Percentiles rank a stretch among this genome's conserved stretches.
phyloP scores from a whole-genome alignment of 2,797 vertebrate species.

The Myotis findleyi region DNA sequence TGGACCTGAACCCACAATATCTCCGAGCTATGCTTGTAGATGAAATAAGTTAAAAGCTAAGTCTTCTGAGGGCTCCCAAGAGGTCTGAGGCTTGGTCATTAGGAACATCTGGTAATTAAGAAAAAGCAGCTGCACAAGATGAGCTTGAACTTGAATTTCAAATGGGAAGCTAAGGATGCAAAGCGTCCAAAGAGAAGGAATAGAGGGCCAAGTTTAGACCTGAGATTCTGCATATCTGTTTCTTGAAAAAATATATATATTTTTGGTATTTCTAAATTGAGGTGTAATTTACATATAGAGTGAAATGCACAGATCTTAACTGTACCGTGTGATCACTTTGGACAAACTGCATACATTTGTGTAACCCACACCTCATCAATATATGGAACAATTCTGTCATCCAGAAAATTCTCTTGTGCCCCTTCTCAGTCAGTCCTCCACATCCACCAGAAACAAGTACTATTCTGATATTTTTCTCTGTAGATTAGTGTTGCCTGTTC shows the following conservation, averaged over 20 bases:
- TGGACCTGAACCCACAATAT: background rate
- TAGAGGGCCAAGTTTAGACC: background rate
- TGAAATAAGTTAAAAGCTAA: background rate
- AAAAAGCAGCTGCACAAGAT: conserved; percentile 30
- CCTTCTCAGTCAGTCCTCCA: background rate
- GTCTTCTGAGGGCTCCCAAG: background rate
- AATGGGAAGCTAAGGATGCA: background rate
- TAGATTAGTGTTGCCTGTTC: background rate
- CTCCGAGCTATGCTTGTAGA: background rate
- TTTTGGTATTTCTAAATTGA: conserved; percentile 14
- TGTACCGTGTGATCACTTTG: background rate
- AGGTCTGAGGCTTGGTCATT: conserved; percentile 6
- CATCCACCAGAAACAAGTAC: background rate
- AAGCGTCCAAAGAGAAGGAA: background rate
- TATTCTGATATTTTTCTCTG: background rate
- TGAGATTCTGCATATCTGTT: background rate
- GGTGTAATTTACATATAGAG: background rate
- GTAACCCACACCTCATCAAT: background rate
- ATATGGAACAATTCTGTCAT: background rate
- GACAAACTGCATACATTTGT: background rate
- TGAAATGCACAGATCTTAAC: conserved; percentile 8
- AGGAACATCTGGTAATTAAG: conserved; percentile 49
- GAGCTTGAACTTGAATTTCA: conserved; percentile 50
- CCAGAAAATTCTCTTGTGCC: background rate
- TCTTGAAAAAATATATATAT: background rate